phyloP scores from a whole-genome alignment of 2,113 vertebrate genomes.

The Chaetodon auriga region DNA sequence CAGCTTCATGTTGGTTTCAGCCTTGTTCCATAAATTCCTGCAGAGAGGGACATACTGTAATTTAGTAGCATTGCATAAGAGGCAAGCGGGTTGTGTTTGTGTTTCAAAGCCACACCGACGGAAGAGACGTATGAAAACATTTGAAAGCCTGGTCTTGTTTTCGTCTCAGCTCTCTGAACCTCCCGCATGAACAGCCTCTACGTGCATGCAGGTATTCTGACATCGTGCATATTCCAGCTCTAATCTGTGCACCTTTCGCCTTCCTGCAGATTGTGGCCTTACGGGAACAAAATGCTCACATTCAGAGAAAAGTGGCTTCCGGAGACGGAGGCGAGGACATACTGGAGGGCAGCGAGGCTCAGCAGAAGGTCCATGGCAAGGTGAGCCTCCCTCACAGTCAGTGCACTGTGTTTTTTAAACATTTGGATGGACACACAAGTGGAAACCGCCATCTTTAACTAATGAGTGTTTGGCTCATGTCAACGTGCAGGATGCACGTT shows the following conservation, averaged over 20 bases:
- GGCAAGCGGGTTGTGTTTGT: neutral
- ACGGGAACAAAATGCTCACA: conserved; percentile 97
- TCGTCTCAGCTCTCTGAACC: neutral
- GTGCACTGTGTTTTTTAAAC: neutral
- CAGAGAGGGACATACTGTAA: conserved; percentile 24
- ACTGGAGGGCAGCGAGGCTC: conserved; percentile 90
- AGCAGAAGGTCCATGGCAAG: conserved; percentile 96
- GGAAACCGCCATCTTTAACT: no score
- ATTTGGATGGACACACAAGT: neutral
- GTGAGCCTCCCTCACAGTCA: conserved; percentile 69
- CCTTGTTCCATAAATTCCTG: conserved; percentile 32
- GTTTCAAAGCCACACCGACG: neutral
- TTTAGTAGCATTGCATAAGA: conserved; percentile 25
- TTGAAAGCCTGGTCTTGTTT: neutral
- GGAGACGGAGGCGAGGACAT: conserved; percentile 93
- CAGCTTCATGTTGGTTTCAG: conserved; percentile 5
- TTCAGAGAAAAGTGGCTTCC: conserved; percentile 96
- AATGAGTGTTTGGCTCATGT: no score
- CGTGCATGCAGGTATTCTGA: neutral
- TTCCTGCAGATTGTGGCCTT: conserved; percentile 93
- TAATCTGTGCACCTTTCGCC: conserved; percentile 20
- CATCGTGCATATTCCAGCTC: neutral
- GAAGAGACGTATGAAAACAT: neutral
- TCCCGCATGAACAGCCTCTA: neutral
- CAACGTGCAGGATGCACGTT: no score